These are phyloP conservation scores for Todiramphus chloris DNA, from an alignment of 2,113 vertebrate genomes.

Conservation along the genomic window DNA sequence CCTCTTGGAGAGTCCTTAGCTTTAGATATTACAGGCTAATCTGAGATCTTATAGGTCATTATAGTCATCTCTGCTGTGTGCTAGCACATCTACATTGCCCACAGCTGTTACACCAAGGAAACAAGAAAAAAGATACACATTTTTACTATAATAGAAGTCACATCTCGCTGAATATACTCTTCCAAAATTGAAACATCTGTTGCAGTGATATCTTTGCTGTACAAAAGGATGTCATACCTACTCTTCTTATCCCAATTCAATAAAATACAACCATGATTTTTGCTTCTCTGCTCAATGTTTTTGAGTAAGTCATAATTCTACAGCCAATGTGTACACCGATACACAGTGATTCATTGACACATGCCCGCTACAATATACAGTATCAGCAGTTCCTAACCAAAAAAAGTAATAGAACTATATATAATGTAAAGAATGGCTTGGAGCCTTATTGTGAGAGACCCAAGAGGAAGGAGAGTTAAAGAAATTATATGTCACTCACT, in stretches of 20 bases:
- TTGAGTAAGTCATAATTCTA: not conserved
- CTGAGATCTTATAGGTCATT: not conserved
- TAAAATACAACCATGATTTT: not conserved
- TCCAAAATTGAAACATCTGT: not conserved
- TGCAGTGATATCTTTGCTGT: not conserved
- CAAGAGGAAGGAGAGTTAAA: slow-evolving; percentile 50
- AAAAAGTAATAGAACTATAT: not conserved
- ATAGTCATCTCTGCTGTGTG: not conserved
- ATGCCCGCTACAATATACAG: not conserved
- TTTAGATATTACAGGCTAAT: not conserved
- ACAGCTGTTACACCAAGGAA: not conserved
- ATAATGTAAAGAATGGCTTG: not conserved
- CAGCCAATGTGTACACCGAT: not conserved
- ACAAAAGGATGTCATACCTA: not conserved
- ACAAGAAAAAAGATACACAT: not conserved
- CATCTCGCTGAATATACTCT: not conserved
- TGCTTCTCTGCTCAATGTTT: not conserved
- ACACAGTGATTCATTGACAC: not conserved
- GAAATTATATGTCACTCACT: slow-evolving; percentile 21
- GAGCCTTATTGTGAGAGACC: not conserved
- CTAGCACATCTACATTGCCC: not conserved
- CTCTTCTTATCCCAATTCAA: not conserved
- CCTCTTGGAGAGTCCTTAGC: not conserved
- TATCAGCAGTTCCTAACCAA: not conserved
- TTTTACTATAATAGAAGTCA: not conserved